Base-by-base conservation (phyloP, 2,888 invertebrate species). In the Trachelus iudaicus region DNA sequence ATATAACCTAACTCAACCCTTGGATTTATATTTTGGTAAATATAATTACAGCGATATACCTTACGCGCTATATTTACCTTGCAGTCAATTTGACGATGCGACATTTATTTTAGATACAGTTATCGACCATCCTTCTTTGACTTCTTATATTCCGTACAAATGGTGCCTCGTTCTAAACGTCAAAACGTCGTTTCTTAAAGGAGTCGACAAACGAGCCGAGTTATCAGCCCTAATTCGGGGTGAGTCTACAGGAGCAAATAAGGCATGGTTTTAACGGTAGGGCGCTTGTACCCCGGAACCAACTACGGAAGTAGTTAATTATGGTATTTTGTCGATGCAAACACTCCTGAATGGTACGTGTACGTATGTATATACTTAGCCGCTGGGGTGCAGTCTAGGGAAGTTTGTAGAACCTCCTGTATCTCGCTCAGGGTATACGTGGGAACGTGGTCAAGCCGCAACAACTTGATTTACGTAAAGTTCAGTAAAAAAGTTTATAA, bases 301-400 rank as follows among this genome's bases (percentile, higher is more conserved):
- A 71, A 71, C 71, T 71, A 71, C 31, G 71, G 71, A 71, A 71
- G 71, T 78, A 81, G 83, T 82, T 84, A 83, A 83, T 84, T 84
- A 84, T 81, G 75, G 75, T 56, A 75, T 37, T 40, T 75, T 75
- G 71, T 15, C 71, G 71, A 71, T 71, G 71, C n/a, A 33, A 71
- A 71, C 71, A 71, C 71, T 31, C 71, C 31, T 23, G 31, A 15
- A 34, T 34, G 71, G 12, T 71, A 71, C 13, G 31, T 11, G 30
- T 33, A 69, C 33, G 33, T 31, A 71, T 33, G 71, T 34, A 31
- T 31, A 34, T 31, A 34, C 15, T 33, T 31, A 31, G 71, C 33
- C 71, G 31, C 71, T 71, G 33, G 31, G 71, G 13, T 33, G 71
- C 34, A 71, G 71, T 71, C 71, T 1, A 56, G 71, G 33, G 33